Conservation (phyloP, 2,113 vertebrate genomes). For the Pardalotus punctatus region DNA sequence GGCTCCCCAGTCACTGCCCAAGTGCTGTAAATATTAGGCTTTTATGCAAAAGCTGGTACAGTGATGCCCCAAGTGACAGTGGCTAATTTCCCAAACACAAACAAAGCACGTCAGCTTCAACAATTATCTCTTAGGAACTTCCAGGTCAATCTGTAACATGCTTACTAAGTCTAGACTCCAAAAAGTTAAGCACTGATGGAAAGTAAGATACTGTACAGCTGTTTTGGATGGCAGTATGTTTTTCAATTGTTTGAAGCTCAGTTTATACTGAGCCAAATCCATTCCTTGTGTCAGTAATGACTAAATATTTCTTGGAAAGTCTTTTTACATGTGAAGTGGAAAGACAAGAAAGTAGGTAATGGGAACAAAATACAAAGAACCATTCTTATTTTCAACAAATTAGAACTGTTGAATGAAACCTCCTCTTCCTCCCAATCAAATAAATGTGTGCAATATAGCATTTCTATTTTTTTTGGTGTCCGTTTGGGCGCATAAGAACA, state of each 20-base stretch:
- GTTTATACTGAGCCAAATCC: not conserved
- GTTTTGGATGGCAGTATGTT: not conserved
- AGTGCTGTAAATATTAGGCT: not conserved
- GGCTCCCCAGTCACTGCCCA: not conserved
- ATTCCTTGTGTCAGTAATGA: not conserved
- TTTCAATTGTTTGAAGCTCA: not conserved
- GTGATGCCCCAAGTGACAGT: accelerated
- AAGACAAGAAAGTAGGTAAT: not conserved
- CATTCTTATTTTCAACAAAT: not conserved
- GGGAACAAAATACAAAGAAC: not conserved
- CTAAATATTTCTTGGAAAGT: not conserved
- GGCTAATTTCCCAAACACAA: not conserved
- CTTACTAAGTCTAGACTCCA: not conserved
- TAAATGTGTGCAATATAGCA: accelerated
- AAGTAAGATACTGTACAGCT: not conserved
- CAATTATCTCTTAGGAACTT: not conserved
- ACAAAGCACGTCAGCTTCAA: not conserved
- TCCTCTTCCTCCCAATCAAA: not conserved
- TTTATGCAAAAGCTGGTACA: not conserved
- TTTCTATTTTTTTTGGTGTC: not conserved
- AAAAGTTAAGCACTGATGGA: not conserved
- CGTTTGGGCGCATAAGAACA: not conserved
- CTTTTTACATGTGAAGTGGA: not conserved
- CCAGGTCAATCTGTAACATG: not conserved
- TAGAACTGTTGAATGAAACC: not conserved